A percentile compares a stretch with the other conserved stretches of the same genome.
phyloP scores from a whole-genome alignment of 2,888 invertebrate genomes.

The Nasonovia ribisnigri region DNA sequence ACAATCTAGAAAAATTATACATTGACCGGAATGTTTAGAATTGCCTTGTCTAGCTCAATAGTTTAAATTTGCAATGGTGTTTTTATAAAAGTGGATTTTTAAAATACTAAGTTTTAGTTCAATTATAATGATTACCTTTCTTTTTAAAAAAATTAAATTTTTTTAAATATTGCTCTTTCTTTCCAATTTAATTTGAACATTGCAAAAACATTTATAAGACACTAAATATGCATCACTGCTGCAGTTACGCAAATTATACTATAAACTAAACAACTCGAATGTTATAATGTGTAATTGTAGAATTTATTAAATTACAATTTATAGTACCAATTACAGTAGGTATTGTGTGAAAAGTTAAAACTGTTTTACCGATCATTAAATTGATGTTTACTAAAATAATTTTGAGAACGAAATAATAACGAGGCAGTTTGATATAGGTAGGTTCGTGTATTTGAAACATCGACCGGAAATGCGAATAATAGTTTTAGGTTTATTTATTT shows the following conservation, averaged over 20 bases:
- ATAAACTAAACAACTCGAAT: background rate
- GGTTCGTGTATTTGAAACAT: background rate
- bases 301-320: background rate
- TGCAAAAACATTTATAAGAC: background rate
- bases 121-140: background rate
- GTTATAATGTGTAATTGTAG: background rate
- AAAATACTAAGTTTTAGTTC: background rate
- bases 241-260: background rate
- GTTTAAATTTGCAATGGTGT: background rate
- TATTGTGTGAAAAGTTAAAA: background rate
- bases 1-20: background rate
- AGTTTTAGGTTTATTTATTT: background rate
- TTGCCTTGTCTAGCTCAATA: background rate
- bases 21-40: background rate
- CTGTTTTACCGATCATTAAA: background rate
- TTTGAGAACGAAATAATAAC: background rate
- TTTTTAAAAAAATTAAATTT: background rate
- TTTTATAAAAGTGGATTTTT: background rate
- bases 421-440: background rate
- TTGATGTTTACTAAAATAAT: background rate
- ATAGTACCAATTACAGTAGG: background rate
- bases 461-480: background rate
- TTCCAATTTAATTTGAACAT: background rate
- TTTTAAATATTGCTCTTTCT: background rate
- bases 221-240: too few relatives aligned